phyloP scores from a whole-genome alignment of 2,888 invertebrate species.

The Urechis unicinctus region DNA sequence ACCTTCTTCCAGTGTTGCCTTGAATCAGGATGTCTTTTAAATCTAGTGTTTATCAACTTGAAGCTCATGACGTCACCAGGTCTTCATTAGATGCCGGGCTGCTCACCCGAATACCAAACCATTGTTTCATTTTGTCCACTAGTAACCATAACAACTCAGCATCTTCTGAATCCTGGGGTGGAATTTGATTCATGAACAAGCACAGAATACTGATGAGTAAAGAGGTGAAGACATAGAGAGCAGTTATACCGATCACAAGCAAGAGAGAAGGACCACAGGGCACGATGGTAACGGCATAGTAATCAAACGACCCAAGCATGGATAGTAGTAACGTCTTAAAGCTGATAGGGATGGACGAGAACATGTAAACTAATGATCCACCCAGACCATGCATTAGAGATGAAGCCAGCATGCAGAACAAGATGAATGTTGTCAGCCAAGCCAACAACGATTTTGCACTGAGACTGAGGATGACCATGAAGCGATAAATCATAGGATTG shows the following conservation, averaged over 20 bases:
- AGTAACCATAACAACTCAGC: constrained; percentile 4
- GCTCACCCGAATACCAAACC: constrained; percentile 1
- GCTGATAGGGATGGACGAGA: not conserved
- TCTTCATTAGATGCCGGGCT: too few species aligned
- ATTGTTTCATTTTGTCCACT: constrained; percentile 3
- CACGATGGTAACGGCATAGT: not conserved
- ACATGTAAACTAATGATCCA: not conserved
- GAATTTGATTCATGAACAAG: not conserved
- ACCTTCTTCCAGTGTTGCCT: too few species aligned
- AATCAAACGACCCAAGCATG: not conserved
- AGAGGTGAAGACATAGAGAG: not conserved
- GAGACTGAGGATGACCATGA: not conserved
- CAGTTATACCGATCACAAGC: not conserved
- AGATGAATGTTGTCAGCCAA: not conserved
- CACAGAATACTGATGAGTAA: not conserved
- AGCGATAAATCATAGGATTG: constrained; percentile 5
- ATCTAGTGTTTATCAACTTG: too few species aligned
- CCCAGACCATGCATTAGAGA: not conserved
- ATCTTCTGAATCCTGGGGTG: constrained; percentile 1
- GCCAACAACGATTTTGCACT: not conserved
- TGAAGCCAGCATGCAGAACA: not conserved
- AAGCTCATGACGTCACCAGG: too few species aligned
- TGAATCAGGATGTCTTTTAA: too few species aligned
- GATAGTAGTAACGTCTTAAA: not conserved
- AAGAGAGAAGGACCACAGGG: not conserved